Evolutionary conservation across 2,888 invertebrate species (phyloP).

Genomic region (Cantharis rustica): DNA sequence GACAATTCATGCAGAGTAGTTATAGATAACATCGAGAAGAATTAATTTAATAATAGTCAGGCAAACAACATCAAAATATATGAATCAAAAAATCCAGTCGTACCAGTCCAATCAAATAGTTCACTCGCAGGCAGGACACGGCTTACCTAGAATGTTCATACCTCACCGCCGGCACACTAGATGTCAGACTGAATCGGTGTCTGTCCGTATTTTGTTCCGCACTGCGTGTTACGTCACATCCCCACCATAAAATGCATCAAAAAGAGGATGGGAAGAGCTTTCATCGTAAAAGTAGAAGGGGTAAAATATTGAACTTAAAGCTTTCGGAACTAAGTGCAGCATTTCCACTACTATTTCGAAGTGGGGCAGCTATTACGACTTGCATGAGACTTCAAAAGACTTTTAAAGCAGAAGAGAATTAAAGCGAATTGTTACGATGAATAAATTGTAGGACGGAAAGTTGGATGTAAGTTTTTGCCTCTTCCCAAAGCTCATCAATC

Average conservation of each 20-base stretch:
- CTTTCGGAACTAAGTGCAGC: slow-evolving; percentile 36
- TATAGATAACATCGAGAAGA: slow-evolving; percentile 14
- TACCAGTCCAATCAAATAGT: slow-evolving; percentile 49
- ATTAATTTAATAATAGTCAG: slow-evolving; percentile 34
- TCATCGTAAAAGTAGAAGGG: slow-evolving; percentile 31
- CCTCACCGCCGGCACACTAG: slow-evolving; percentile 56
- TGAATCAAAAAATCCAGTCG: slow-evolving; percentile 49
- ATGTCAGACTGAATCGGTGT: slow-evolving; percentile 54
- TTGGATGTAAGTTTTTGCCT: background rate
- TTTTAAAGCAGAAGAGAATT: slow-evolving; percentile 27
- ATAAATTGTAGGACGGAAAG: background rate
- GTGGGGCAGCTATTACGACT: slow-evolving; percentile 29
- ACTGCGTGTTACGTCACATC: slow-evolving; percentile 56
- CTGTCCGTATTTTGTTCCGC: slow-evolving; percentile 56
- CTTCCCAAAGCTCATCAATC: background rate
- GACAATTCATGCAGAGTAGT: slow-evolving; percentile 25
- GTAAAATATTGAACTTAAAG: slow-evolving; percentile 36
- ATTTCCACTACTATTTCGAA: slow-evolving; percentile 32
- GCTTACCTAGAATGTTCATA: slow-evolving; percentile 59
- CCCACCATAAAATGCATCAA: slow-evolving; percentile 34
- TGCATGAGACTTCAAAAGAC: slow-evolving; percentile 29
- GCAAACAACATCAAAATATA: slow-evolving; percentile 43
- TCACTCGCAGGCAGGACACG: slow-evolving; percentile 39
- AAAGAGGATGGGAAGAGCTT: slow-evolving; percentile 33
- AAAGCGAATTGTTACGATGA: slow-evolving; percentile 18